These are phyloP conservation scores for Leptocoma aspasia DNA, from an alignment of 2,113 vertebrate genomes.

Conservation along the genomic window DNA sequence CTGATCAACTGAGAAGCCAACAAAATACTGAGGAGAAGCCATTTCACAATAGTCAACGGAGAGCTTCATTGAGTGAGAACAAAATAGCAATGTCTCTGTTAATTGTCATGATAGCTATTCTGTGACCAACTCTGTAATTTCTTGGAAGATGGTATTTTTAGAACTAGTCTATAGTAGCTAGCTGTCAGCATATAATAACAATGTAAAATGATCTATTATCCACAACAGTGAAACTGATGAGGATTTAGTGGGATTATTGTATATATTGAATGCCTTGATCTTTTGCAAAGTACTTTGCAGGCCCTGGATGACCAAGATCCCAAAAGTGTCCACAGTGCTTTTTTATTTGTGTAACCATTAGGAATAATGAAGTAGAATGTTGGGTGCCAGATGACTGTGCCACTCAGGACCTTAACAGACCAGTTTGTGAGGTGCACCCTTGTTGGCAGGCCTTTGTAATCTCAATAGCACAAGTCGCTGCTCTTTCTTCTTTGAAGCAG, in stretches of 20 bases:
- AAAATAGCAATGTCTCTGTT: not conserved
- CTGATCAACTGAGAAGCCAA: not conserved
- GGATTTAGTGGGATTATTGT: not conserved
- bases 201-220: not conserved
- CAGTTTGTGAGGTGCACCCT: not conserved
- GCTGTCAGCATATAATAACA: not conserved
- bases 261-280: not conserved
- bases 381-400: not conserved
- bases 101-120: not conserved
- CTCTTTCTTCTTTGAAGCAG: slow-evolving; percentile 8
- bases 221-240: not conserved
- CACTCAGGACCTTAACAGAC: not conserved
- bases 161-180: not conserved
- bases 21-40: not conserved
- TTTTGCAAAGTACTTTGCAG: not conserved
- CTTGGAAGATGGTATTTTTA: not conserved
- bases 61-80: not conserved
- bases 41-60: not conserved
- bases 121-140: not conserved
- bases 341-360: not conserved
- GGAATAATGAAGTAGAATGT: not conserved
- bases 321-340: not conserved
- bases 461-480: not conserved
- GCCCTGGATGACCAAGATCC: not conserved
- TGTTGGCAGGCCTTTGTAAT: not conserved